phyloP scores from a whole-genome alignment of 2,797 vertebrate species.

The Luscinia luscinia region DNA sequence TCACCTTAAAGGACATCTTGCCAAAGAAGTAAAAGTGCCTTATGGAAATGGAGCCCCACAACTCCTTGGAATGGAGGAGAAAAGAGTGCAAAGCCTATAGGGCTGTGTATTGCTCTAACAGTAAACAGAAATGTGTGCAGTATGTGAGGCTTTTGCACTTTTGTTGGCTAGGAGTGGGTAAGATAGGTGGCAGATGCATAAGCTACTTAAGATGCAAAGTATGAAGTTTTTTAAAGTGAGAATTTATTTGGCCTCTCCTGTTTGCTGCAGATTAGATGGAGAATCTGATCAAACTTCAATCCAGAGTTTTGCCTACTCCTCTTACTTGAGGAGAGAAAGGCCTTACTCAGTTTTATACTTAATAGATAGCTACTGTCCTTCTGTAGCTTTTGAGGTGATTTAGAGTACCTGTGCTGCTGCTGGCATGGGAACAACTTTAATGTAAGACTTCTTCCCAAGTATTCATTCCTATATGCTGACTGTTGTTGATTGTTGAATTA shows the following conservation, averaged over 20 bases:
- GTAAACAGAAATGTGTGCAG: not conserved
- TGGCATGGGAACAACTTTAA: not conserved
- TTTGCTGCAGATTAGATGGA: not conserved
- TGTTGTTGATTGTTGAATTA: not conserved
- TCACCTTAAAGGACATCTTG: not conserved
- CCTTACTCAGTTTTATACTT: not conserved
- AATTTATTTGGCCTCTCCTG: not conserved
- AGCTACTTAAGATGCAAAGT: not conserved
- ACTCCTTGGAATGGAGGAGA: not conserved
- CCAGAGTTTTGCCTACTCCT: not conserved
- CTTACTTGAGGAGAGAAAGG: not conserved
- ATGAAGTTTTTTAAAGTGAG: not conserved
- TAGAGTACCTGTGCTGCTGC: not conserved
- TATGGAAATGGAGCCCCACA: not conserved
- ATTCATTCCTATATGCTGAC: not conserved
- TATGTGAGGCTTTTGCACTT: not conserved
- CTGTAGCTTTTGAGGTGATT: not conserved
- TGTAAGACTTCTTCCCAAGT: not conserved
- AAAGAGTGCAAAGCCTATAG: not conserved
- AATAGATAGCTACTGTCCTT: not conserved
- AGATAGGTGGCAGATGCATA: not conserved
- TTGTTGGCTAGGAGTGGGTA: not conserved
- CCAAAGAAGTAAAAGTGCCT: not conserved
- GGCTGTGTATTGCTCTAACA: not conserved
- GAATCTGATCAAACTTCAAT: not conserved